These are phyloP conservation scores for Dermatemys mawii DNA, from an alignment of 2,113 vertebrate species.

Conservation along the genomic window DNA sequence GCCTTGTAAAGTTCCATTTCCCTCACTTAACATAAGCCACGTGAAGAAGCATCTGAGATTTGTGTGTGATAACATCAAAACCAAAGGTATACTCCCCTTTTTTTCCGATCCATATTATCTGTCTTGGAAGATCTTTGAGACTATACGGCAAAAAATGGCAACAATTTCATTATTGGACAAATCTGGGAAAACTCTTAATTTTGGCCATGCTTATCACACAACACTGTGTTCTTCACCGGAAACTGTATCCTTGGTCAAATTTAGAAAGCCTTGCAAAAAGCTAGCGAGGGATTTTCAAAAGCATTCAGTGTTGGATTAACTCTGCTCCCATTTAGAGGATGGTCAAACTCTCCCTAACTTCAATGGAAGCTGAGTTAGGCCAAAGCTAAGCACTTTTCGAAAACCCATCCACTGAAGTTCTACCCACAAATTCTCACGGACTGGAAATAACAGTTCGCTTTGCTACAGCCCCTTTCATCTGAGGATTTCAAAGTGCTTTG, in stretches of 20 bases:
- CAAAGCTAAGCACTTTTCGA: background rate
- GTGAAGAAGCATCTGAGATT: background rate
- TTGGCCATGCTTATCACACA: background rate
- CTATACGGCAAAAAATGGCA: background rate
- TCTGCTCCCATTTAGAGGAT: background rate
- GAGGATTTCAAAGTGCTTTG: background rate
- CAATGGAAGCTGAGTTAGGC: background rate
- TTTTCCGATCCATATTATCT: background rate
- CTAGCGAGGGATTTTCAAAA: background rate
- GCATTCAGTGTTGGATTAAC: background rate
- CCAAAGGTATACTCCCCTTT: background rate
- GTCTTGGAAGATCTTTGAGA: background rate
- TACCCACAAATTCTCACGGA: background rate
- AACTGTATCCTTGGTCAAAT: background rate
- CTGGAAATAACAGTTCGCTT: background rate
- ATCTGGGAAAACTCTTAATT: background rate
- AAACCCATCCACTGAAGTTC: background rate
- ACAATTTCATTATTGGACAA: background rate
- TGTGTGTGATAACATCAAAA: accelerated
- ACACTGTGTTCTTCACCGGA: background rate
- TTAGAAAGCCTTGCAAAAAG: background rate
- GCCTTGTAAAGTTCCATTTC: background rate
- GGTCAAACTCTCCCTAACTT: background rate
- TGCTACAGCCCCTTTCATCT: background rate
- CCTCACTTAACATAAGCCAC: background rate